Evolutionary conservation across 2,113 vertebrate species (phyloP).

Genomic region (Engystomops pustulosus): DNA sequence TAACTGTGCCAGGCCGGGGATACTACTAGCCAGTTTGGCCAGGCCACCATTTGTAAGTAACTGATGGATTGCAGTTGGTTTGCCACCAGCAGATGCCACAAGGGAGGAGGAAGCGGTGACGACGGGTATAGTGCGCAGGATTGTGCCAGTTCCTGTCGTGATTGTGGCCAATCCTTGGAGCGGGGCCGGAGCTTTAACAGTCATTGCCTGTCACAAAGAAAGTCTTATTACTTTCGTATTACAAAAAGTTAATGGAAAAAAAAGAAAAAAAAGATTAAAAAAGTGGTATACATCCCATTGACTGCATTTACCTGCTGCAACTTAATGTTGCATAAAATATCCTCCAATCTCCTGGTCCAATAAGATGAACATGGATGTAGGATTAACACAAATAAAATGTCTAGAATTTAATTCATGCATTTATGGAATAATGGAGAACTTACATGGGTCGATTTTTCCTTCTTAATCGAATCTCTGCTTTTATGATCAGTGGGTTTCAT

Average conservation of each 20-base stretch:
- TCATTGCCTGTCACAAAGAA: conserved; percentile 70
- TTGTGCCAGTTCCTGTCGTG: conserved; percentile 74
- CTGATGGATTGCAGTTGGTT: conserved; percentile 94
- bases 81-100: conserved; percentile 74
- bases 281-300: too few species aligned
- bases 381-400: too few species aligned
- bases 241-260: background rate
- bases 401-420: too few species aligned
- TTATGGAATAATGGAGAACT: too few species aligned
- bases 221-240: background rate
- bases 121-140: conserved; percentile 89
- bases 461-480: too few species aligned
- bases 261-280: too few species aligned
- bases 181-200: conserved; percentile 76
- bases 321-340: too few species aligned
- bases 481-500: too few species aligned
- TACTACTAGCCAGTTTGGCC: conserved; percentile 90
- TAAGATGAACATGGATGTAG: too few species aligned
- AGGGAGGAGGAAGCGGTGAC: conserved; percentile 78
- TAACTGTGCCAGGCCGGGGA: conserved; percentile 91
- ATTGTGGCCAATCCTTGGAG: conserved; percentile 79
- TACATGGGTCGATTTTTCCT: too few species aligned
- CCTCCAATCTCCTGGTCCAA: too few species aligned
- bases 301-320: too few species aligned
- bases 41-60: conserved; percentile 90